phyloP scores from a whole-genome alignment of 2,113 vertebrate species.

The Astur gentilis region DNA sequence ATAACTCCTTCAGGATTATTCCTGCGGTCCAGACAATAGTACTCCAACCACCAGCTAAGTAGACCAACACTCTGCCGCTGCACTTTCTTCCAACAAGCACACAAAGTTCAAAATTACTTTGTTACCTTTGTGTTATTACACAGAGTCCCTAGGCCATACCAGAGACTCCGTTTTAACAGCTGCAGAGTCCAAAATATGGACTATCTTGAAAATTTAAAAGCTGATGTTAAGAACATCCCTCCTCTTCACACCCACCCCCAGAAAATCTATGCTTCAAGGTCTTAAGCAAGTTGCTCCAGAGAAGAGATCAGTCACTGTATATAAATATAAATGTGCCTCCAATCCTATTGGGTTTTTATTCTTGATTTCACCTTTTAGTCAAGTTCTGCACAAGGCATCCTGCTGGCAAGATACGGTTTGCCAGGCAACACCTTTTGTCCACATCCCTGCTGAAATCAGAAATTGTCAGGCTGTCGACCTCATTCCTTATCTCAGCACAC shows the following conservation, averaged over 20 bases:
- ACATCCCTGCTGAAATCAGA: not conserved
- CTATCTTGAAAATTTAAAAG: not conserved
- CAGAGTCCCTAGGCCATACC: not conserved
- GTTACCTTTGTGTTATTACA: not conserved
- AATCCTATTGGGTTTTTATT: not conserved
- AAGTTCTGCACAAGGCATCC: not conserved
- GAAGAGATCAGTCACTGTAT: not conserved
- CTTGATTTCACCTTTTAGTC: not conserved
- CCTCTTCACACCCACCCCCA: accelerated
- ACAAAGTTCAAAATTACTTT: not conserved
- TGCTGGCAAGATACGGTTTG: not conserved
- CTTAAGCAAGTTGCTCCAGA: not conserved
- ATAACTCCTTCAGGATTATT: not conserved
- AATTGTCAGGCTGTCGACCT: not conserved
- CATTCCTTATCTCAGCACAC: not conserved
- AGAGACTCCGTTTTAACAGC: not conserved
- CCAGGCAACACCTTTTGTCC: not conserved
- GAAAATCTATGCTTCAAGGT: not conserved
- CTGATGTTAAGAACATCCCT: not conserved
- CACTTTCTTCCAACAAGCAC: not conserved
- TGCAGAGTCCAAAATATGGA: not conserved
- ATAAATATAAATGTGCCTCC: not conserved
- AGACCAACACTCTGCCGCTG: not conserved
- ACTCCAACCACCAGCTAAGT: not conserved
- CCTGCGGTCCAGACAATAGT: not conserved